phyloP scores from a whole-genome alignment of 2,888 invertebrate genomes.

The Lamellibrachia columna region DNA sequence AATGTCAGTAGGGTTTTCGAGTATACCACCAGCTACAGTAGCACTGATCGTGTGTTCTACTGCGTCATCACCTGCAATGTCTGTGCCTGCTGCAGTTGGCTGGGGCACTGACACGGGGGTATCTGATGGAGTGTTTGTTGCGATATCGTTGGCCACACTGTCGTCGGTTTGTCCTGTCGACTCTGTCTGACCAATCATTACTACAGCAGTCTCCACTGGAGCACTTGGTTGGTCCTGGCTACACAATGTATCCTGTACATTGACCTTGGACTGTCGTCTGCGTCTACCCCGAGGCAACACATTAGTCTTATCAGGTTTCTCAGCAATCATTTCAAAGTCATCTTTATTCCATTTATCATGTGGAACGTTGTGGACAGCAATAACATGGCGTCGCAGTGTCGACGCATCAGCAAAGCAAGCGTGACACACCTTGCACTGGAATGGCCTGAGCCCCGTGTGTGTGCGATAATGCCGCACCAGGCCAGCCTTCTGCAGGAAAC shows the following conservation, averaged over 20 bases:
- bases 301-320: background rate
- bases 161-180: background rate
- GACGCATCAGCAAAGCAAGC: slow-evolving; percentile 32
- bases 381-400: slow-evolving; percentile 30
- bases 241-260: background rate
- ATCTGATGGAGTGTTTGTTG: background rate
- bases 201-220: background rate
- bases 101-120: background rate
- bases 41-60: background rate
- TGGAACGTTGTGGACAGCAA: slow-evolving; percentile 30
- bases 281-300: background rate
- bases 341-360: background rate
- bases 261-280: background rate
- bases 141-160: background rate
- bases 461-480: slow-evolving; percentile 29
- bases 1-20: background rate
- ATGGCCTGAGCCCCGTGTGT: slow-evolving; percentile 32
- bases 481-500: slow-evolving; percentile 31
- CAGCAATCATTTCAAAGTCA: background rate
- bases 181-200: background rate
- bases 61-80: background rate
- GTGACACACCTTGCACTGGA: slow-evolving; percentile 28
- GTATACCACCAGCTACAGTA: background rate
- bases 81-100: background rate
- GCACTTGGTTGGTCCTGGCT: background rate